These are phyloP conservation scores for Regulus satrapa DNA, from an alignment of 2,113 vertebrate species.

Conservation along the genomic window DNA sequence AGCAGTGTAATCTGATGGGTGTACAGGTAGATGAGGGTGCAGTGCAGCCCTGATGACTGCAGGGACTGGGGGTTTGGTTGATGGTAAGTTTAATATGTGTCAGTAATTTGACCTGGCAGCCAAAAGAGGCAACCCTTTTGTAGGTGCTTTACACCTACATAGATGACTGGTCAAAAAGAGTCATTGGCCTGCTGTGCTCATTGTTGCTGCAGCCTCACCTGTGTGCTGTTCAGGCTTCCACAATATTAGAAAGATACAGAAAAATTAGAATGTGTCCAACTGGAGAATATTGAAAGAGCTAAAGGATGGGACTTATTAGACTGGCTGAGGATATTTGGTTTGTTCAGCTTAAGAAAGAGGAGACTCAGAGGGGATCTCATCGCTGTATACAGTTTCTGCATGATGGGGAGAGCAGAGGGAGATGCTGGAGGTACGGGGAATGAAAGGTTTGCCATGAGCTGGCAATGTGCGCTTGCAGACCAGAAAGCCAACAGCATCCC, in stretches of 20 bases:
- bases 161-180: neutral
- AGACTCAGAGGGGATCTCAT: neutral
- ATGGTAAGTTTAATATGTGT: neutral
- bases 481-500: neutral
- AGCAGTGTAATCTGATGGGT: neutral
- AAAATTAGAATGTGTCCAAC: neutral
- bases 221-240: neutral
- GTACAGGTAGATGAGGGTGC: accelerated
- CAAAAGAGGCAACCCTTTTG: neutral
- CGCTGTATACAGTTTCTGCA: neutral
- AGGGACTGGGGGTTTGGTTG: neutral
- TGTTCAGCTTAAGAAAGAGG: neutral
- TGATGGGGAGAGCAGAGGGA: neutral
- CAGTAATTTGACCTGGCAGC: neutral
- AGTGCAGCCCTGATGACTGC: neutral
- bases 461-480: accelerated
- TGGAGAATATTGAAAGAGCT: neutral
- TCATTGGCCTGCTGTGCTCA: neutral
- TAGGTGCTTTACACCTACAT: neutral
- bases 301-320: neutral
- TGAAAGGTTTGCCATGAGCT: neutral
- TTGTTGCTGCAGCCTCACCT: neutral
- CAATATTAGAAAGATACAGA: neutral
- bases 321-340: neutral
- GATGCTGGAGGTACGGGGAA: neutral